Evolutionary conservation across 2,888 invertebrate species (phyloP).

Genomic region (Cheilosia variabilis): DNA sequence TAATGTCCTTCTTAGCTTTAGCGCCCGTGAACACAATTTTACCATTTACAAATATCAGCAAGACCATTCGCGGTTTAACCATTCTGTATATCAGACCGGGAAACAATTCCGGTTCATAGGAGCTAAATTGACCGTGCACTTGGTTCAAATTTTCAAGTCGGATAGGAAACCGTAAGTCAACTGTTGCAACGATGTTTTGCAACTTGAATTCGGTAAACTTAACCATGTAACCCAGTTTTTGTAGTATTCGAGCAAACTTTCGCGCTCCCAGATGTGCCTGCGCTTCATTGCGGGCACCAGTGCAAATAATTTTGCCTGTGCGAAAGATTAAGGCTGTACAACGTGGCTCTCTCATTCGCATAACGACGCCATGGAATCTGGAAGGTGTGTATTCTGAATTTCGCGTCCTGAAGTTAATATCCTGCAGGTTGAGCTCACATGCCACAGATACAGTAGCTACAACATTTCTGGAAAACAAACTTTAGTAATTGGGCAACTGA

Average conservation of each 20-base stretch:
- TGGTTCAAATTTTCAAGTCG: conserved; percentile 89
- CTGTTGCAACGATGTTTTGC: conserved; percentile 91
- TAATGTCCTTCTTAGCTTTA: conserved; percentile 94
- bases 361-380: conserved; percentile 92
- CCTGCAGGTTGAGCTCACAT: conserved; percentile 88
- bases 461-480: conserved; percentile 86
- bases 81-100: conserved; percentile 99
- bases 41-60: conserved; percentile 99
- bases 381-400: conserved; percentile 93
- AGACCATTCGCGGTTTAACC: conserved; percentile 97
- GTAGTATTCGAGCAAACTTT: conserved; percentile 92
- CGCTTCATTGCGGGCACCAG: conserved; percentile 91
- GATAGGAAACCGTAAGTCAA: conserved; percentile 90
- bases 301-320: conserved; percentile 93
- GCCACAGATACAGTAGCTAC: conserved; percentile 91
- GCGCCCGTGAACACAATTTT: conserved; percentile 98
- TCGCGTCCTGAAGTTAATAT: conserved; percentile 91
- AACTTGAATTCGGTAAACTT: conserved; percentile 91
- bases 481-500: neutral
- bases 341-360: conserved; percentile 91
- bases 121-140: conserved; percentile 90
- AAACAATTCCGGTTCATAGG: conserved; percentile 99
- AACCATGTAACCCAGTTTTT: conserved; percentile 91
- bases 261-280: conserved; percentile 91
- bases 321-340: conserved; percentile 89